phyloP scores from a whole-genome alignment of 2,113 vertebrate species.

The Thamnophis sirtalis region DNA sequence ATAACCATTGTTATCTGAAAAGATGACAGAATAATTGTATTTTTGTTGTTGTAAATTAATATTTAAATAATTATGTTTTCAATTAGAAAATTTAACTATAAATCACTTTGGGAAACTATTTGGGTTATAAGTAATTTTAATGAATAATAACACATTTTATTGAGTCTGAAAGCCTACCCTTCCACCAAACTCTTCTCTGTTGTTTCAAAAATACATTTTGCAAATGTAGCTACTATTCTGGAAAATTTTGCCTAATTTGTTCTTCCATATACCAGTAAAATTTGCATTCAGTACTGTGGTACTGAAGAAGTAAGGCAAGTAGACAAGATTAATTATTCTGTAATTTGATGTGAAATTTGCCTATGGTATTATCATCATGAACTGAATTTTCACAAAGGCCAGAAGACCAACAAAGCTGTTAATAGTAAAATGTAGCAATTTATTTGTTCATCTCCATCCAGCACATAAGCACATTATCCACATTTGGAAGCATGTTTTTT shows the following conservation, averaged over 20 bases:
- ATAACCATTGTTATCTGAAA: background rate
- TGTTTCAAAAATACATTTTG: background rate
- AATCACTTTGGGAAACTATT: background rate
- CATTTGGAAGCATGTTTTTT: background rate
- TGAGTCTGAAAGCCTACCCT: background rate
- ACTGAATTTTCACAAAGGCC: conserved; percentile 29
- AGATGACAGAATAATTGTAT: background rate
- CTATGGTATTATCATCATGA: conserved; percentile 1
- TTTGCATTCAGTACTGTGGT: background rate
- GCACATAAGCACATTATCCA: background rate
- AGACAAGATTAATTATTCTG: conserved; percentile 6
- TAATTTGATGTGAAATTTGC: conserved; percentile 34
- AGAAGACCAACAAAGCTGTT: background rate
- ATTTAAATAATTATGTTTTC: background rate
- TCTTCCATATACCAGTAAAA: background rate
- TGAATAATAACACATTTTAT: background rate
- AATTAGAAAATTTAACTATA: background rate
- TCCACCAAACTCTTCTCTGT: background rate
- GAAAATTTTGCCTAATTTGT: background rate
- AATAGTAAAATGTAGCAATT: background rate
- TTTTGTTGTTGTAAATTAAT: background rate
- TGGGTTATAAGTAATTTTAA: background rate
- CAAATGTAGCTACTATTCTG: background rate
- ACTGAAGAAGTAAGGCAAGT: background rate
- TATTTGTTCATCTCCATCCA: conserved; percentile 12